Percentiles rank a stretch among this genome's conserved stretches.
These are phyloP conservation scores for Nebria brevicollis DNA, from an alignment of 2,888 invertebrate species.

Conservation along the genomic window DNA sequence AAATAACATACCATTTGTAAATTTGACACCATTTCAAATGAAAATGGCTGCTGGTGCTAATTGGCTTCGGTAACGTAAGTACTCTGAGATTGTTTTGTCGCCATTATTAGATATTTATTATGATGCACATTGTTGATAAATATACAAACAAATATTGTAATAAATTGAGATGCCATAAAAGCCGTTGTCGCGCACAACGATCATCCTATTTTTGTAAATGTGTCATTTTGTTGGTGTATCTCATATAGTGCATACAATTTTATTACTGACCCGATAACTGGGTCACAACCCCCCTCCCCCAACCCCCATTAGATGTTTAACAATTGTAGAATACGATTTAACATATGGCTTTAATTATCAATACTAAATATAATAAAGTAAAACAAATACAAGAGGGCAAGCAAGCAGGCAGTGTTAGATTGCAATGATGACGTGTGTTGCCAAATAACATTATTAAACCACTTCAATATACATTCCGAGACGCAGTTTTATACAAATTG, in stretches of 20 bases:
- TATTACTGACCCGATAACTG: constrained; percentile 12
- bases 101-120: background rate
- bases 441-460: constrained; percentile 55
- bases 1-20: background rate
- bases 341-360: constrained; percentile 62
- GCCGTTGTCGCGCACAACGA: constrained; percentile 25
- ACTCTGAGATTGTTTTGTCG: background rate
- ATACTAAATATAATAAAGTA: constrained; percentile 46
- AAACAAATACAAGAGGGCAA: constrained; percentile 12
- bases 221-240: constrained; percentile 25
- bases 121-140: background rate
- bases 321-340: constrained; percentile 56
- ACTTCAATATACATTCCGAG: constrained; percentile 56
- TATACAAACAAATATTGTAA: background rate
- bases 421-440: constrained; percentile 51
- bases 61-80: too few species aligned
- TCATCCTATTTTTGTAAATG: constrained; percentile 39
- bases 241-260: constrained; percentile 9
- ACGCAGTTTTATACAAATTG: constrained; percentile 53
- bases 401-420: background rate
- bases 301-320: constrained; percentile 49
- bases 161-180: constrained; percentile 18
- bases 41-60: background rate
- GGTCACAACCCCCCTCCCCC: background rate
- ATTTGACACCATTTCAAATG: background rate